Percentiles rank a stretch among this genome's conserved stretches.
Conservation (phyloP, 2,888 invertebrate genomes). For the Chrysina gloriosa region DNA sequence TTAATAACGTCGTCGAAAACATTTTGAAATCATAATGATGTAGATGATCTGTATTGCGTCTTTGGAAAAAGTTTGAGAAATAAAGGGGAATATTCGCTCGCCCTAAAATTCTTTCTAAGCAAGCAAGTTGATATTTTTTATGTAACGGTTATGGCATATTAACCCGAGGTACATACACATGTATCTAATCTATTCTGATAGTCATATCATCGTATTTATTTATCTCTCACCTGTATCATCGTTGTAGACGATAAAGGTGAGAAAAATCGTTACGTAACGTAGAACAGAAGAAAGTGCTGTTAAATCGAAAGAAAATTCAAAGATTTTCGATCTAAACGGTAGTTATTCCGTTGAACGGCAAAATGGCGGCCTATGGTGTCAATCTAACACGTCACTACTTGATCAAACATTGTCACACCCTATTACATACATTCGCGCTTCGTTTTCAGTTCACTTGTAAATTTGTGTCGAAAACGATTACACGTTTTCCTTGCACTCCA, state of each 20-base stretch:
- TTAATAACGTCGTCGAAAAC: background rate
- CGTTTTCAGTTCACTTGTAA: constrained; percentile 23
- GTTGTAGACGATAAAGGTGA: background rate
- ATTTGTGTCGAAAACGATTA: constrained; percentile 26
- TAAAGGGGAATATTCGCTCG: background rate
- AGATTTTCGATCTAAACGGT: constrained; percentile 1
- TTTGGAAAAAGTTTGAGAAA: background rate
- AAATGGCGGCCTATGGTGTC: constrained; percentile 23
- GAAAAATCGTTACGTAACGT: constrained; percentile 16
- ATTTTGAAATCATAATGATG: too few species aligned
- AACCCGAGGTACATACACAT: background rate
- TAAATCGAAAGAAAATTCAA: background rate
- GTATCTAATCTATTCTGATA: constrained; percentile 36
- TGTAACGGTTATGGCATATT: constrained; percentile 2
- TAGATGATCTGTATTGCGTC: background rate
- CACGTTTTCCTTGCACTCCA: constrained; percentile 17
- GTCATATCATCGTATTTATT: constrained; percentile 29
- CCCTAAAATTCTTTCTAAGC: too few species aligned
- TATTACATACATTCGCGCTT: constrained; percentile 10
- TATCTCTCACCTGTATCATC: constrained; percentile 31
- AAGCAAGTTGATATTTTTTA: background rate
- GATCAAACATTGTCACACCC: constrained; percentile 33
- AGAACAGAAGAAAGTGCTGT: background rate
- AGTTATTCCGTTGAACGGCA: constrained; percentile 2
- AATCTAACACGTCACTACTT: constrained; percentile 24